Conservation (phyloP, 1,140 invertebrate genomes). For the Bombus vancouverensis region DNA sequence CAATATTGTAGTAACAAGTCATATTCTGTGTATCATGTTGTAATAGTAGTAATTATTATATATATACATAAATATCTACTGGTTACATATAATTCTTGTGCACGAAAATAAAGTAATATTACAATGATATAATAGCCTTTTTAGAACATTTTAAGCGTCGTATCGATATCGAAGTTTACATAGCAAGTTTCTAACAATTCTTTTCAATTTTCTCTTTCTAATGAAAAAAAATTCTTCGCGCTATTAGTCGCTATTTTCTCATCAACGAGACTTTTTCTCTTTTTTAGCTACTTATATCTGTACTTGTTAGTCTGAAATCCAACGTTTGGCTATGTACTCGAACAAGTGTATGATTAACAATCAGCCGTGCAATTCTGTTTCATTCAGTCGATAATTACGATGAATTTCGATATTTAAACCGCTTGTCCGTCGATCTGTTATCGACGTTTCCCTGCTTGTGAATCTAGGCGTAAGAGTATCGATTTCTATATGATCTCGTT, state of each 20-base stretch:
- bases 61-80: too few relatives aligned
- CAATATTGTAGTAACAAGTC: not conserved
- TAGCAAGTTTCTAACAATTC: not conserved
- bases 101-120: not conserved
- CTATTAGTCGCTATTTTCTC: not conserved
- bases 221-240: not conserved
- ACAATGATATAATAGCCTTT: not conserved
- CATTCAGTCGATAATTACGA: conserved; percentile 21
- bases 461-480: not conserved
- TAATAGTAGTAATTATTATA: not conserved
- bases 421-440: not conserved
- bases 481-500: not conserved
- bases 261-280: not conserved
- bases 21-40: not conserved
- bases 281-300: not conserved
- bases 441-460: not conserved
- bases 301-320: conserved; percentile 35
- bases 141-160: not conserved
- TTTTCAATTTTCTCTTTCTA: not conserved
- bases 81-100: not conserved
- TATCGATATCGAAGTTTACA: not conserved
- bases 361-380: conserved; percentile 34
- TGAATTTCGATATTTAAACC: conserved; percentile 29
- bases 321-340: conserved; percentile 13
- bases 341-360: conserved; percentile 32